Base-by-base conservation (phyloP, 2,888 invertebrate species). In the Rhaphigaster nebulosa region DNA sequence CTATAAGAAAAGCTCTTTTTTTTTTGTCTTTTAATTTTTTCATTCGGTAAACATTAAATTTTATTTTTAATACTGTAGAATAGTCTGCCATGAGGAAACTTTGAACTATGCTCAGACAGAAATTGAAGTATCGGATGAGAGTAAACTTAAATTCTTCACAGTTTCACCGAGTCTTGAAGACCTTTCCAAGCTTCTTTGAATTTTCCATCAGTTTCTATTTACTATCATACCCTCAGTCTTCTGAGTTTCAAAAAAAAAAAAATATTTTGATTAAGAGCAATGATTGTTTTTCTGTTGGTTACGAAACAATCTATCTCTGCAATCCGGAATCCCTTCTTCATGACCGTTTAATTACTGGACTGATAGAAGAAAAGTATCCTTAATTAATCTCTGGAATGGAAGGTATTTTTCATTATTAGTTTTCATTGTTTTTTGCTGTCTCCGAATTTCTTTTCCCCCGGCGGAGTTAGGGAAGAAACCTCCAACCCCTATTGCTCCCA, bases 401-500 rank as follows among this genome's bases (percentile, higher is more conserved):
- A 45, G 84, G 84, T 45, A 84, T 41, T 84, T 84, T 84, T 84
- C n/a, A 84, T 84, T 76, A 76, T 76, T 76, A 38, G 70, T 76
- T 84, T 84, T 84, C 45, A 45, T 84, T 50, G 84, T 84, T 41
- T 84, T 84, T 84, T 84, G 15, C 41, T n/a, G n/a, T 45, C 45
- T 41, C 45, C 45, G n/a, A 84, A 45, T 84, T 84, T 45, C 45
- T 84, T 45, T 41, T n/a, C 26, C 45, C 13, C 84, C 45, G n/a
- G 45, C 15, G 45, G 45, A 45, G 45, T n/a, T 50, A 3, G 45
- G 84, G 84, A 84, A 84, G 84, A 84, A 45, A 84, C 45, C 84
- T 84, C n/a, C 84, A 84, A 84, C 84, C 84, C 84, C 45, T 84
- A 84, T 84, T 84, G 84, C 45, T 84, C 45, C 84, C 84, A 84